These are phyloP conservation scores for Patella caerulea DNA, from an alignment of 2,888 invertebrate genomes.

Conservation along the genomic window DNA sequence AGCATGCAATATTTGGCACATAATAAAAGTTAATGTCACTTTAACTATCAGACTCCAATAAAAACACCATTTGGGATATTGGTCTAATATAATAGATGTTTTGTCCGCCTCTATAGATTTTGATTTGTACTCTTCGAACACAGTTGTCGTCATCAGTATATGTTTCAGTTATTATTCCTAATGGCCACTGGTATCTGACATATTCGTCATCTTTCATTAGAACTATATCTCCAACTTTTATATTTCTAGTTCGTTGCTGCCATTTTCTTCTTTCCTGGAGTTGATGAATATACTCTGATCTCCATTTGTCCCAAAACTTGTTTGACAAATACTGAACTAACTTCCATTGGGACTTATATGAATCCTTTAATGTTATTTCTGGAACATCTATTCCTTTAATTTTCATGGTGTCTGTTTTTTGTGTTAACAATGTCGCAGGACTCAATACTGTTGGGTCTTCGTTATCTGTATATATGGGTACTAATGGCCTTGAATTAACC, in stretches of 20 bases:
- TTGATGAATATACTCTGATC: conserved; percentile 20
- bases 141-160: conserved; percentile 28
- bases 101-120: conserved; percentile 23
- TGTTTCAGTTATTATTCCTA: conserved; percentile 22
- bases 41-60: not conserved
- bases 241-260: not conserved
- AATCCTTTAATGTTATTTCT: conserved; percentile 19
- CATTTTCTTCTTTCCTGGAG: conserved; percentile 20
- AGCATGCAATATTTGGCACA: no score
- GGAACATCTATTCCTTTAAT: not conserved
- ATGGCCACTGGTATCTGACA: conserved; percentile 29
- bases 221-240: conserved; percentile 30
- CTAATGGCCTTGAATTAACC: conserved; percentile 33
- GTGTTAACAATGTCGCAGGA: conserved; percentile 36
- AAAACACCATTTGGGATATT: conserved; percentile 23
- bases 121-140: conserved; percentile 31
- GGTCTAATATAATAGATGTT: conserved; percentile 19
- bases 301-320: conserved; percentile 38
- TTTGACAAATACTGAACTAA: conserved; percentile 34
- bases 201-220: conserved; percentile 27
- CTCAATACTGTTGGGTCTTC: conserved; percentile 30
- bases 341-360: conserved; percentile 37
- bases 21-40: no score
- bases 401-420: conserved; percentile 22
- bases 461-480: conserved; percentile 35